These are phyloP conservation scores for Actenoides hombroni DNA, from an alignment of 2,113 vertebrate genomes.

Conservation along the genomic window DNA sequence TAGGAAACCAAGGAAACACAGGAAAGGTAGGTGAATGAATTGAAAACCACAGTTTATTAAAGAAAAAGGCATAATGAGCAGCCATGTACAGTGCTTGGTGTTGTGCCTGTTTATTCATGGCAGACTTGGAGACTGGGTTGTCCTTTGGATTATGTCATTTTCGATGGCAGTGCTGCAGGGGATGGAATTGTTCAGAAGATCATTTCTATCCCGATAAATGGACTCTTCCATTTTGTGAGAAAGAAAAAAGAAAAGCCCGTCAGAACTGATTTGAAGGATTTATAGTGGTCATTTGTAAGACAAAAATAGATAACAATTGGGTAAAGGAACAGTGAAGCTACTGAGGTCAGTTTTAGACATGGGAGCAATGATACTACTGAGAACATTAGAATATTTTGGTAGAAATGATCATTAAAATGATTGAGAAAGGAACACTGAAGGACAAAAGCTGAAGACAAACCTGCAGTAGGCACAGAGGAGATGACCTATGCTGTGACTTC, in stretches of 20 bases:
- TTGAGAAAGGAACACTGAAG: not conserved
- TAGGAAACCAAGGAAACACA: not conserved
- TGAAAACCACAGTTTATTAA: not conserved
- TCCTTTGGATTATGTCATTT: not conserved
- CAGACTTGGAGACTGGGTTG: not conserved
- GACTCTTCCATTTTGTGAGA: not conserved
- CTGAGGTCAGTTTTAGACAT: not conserved
- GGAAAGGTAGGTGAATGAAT: not conserved
- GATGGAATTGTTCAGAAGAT: not conserved
- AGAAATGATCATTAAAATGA: not conserved
- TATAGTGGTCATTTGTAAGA: not conserved
- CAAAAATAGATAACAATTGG: conserved; percentile 1
- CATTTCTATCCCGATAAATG: not conserved
- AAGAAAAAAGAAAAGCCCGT: not conserved
- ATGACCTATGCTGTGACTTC: not conserved
- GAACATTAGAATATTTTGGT: not conserved
- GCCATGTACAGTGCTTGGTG: not conserved
- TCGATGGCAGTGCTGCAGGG: not conserved
- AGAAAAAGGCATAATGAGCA: not conserved
- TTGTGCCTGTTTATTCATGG: not conserved
- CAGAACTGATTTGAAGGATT: not conserved
- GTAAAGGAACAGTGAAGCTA: not conserved
- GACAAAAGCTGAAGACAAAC: not conserved
- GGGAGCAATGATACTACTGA: not conserved
- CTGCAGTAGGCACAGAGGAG: not conserved